phyloP scores from a whole-genome alignment of 2,888 invertebrate species.

The Lycia hirtaria region DNA sequence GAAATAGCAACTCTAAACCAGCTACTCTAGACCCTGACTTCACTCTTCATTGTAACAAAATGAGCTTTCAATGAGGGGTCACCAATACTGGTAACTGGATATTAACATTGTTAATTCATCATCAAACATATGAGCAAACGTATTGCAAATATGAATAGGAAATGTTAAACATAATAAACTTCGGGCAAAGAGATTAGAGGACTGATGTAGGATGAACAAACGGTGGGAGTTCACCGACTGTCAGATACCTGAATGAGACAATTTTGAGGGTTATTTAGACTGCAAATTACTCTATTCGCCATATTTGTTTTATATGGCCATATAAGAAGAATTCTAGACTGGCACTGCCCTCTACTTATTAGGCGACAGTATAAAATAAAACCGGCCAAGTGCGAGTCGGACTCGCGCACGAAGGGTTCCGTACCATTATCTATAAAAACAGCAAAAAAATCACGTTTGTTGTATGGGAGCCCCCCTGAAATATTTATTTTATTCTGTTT shows the following conservation, averaged over 20 bases:
- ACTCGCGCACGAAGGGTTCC: too few species aligned
- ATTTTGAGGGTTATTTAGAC: constrained; percentile 4
- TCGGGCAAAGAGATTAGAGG: constrained; percentile 37
- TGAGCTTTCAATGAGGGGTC: constrained; percentile 15
- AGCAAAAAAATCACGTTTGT: too few species aligned
- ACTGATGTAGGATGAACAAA: constrained; percentile 32
- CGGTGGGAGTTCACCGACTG: constrained; percentile 23
- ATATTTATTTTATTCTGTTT: too few species aligned
- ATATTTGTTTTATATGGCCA: too few species aligned
- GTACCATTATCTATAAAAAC: too few species aligned
- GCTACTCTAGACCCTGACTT: constrained; percentile 11
- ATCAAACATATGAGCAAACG: constrained; percentile 44
- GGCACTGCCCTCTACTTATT: not conserved
- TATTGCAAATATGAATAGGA: constrained; percentile 47
- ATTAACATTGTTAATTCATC: constrained; percentile 44
- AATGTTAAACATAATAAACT: constrained; percentile 30
- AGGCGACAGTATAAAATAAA: too few species aligned
- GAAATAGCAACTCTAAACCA: constrained; percentile 39
- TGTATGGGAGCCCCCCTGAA: too few species aligned
- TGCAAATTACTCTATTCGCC: too few species aligned
- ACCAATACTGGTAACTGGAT: constrained; percentile 17
- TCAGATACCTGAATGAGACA: constrained; percentile 12
- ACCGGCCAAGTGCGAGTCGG: too few species aligned
- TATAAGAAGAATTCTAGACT: not conserved
- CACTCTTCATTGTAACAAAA: constrained; percentile 1